Evolutionary conservation across 2,113 vertebrate species (phyloP), one percentile per base, ranked within the genome.

Genomic region (Lutjanus erythropterus): DNA sequence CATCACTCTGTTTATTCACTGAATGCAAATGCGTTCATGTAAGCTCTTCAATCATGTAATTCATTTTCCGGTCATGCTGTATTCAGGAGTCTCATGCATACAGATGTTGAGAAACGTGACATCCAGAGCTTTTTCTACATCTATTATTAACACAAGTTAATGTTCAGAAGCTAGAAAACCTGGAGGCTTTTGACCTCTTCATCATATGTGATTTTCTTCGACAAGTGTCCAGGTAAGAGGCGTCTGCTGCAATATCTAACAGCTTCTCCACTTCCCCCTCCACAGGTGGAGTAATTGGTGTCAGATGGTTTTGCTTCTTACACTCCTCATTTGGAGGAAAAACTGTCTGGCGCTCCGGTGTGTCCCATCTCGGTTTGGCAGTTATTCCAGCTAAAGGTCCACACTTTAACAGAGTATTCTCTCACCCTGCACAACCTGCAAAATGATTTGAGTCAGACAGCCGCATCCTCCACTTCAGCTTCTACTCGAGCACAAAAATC

Each of bases 251-350:
- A 42, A 44, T 44, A 19, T 76, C 62, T 53, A 29, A 5, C 78
- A 65, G 71, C 74, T 65, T 19, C 71, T 21, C 60, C 71, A 44
- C 69, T 41, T 23, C 21, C 1, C 15, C 42, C 50, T 29, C 56
- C 50, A 33, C 71, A 37, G 71, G 74, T 61, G 55, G 31, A 74
- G 79, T 78, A 73, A 83, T 81, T 78, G 83, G 75, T 76, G 87
- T 78, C 81, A 75, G 81, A 77, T 39, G 49, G 60, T 66, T 87
- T 76, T 86, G 52, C 44, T 55, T 90, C 78, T 73, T 60, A 33
- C 50, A 69, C 31, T 67, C 61, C 66, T 81, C 70, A 69, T 75
- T 85, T 60, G 68, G 47, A 81, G 71, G 14, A 27, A 73, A 72
- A 78, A 42, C 70, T 78, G 72, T 81, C 53, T 70, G 47, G 5